These are phyloP conservation scores for Dryobotodes eremita DNA, from an alignment of 2,888 invertebrate genomes.

Conservation along the genomic window DNA sequence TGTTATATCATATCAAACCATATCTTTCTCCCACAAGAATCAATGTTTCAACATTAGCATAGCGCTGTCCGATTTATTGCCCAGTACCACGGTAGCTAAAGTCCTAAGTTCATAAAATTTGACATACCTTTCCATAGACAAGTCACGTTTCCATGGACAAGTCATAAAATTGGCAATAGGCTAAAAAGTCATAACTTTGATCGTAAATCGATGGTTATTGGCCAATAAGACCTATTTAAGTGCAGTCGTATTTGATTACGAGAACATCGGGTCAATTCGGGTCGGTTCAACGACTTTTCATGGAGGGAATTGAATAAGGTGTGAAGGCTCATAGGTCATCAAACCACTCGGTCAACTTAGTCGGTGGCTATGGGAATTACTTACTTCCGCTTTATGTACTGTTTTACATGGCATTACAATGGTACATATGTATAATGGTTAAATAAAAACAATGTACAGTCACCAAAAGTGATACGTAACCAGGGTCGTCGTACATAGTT, in stretches of 20 bases:
- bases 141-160: conserved; percentile 9
- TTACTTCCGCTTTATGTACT: not conserved
- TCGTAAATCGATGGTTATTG: conserved; percentile 66
- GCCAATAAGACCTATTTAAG: conserved; percentile 52
- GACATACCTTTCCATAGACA: conserved; percentile 43
- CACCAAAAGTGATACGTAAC: no score
- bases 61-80: not conserved
- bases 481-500: no score
- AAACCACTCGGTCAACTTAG: conserved; percentile 28
- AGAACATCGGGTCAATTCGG: not conserved
- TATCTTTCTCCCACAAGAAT: conserved; percentile 19
- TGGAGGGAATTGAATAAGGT: conserved; percentile 44
- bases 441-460: not conserved
- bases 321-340: conserved; percentile 33
- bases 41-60: conserved; percentile 12
- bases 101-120: conserved; percentile 25
- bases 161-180: conserved; percentile 73
- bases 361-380: conserved; percentile 6
- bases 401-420: not conserved
- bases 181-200: conserved; percentile 69
- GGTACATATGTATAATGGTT: not conserved
- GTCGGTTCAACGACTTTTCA: conserved; percentile 22
- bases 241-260: conserved; percentile 24
- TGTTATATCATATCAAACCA: not conserved
- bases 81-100: not conserved